Evolutionary conservation across 2,797 vertebrate genomes (phyloP).

Genomic region (Pangasius macronema): DNA sequence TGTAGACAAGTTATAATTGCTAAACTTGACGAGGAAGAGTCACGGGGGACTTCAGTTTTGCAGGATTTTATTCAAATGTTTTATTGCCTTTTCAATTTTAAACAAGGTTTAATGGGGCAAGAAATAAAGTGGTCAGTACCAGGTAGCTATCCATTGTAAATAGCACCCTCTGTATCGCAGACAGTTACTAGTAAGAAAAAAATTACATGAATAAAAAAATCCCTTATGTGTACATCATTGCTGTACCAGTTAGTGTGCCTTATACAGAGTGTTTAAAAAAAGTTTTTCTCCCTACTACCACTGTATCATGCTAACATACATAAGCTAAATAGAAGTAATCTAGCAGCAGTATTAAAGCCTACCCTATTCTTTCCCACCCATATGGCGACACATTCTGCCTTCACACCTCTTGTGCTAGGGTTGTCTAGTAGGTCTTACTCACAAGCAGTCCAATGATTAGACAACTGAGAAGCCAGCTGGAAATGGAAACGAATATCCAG

Average conservation of each 20-base stretch:
- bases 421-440: background rate
- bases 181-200: background rate
- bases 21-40: background rate
- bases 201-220: background rate
- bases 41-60: background rate
- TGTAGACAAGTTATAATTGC: background rate
- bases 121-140: background rate
- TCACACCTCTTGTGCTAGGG: background rate
- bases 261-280: background rate
- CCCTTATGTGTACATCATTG: background rate
- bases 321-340: background rate
- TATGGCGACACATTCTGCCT: background rate
- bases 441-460: background rate
- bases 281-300: background rate
- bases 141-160: too few species aligned
- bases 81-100: background rate
- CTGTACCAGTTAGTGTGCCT: background rate
- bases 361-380: background rate
- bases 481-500: background rate
- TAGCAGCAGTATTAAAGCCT: background rate
- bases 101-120: background rate
- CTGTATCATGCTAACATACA: background rate
- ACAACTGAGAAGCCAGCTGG: slow-evolving; percentile 8
- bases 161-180: background rate
- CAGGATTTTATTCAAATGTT: background rate